Base-by-base conservation (phyloP, 2,113 vertebrate species). In the Muntiacus reevesi region DNA sequence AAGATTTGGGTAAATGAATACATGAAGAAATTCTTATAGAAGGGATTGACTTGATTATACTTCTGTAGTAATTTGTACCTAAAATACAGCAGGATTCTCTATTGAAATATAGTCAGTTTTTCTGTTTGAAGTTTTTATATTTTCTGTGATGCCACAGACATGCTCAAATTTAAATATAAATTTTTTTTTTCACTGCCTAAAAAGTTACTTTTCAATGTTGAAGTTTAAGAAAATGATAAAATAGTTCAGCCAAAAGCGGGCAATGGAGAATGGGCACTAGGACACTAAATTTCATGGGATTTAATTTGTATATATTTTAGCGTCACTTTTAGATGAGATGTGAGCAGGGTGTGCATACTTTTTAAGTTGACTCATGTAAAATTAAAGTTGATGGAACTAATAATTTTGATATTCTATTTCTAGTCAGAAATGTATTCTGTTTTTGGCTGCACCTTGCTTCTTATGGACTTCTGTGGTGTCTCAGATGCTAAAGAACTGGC, bases 341-440 rank as follows among this genome's bases (percentile, higher is more conserved):
- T 96, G 86, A 60, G 33, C 62, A 52, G 64, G 84, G 36, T 27
- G 15, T 96, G 8, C 54, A 81, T 52, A 45, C 12, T 23, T 92
- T 97, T 76, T 78, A n/a, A 57, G 71, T 95, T 85, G 95, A 81
- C 43, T 90, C 25, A 52, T 74, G 45, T 67, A 55, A 86, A 93
- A 83, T 50, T 82, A 57, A 93, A 93, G 40, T 87, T 78, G 21
- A 64, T 81, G 21, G 36, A 14, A 83, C 33, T 92, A 71, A 54
- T 54, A 19, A n/a, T 71, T 89, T 96, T 87, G 36, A n/a, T 87
- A 62, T 96, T 74, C 10, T 85, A 82, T 33, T 87, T 82, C 21
- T 82, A 57, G 30, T 40, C 45, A 59, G 81, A 90, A 82, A 40
- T 54, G n/a, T 27, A 50, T 76, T 95, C 84, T 33, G 10, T 52